phyloP scores from a whole-genome alignment of 2,113 vertebrate genomes.

The Nannobrachium achirus region DNA sequence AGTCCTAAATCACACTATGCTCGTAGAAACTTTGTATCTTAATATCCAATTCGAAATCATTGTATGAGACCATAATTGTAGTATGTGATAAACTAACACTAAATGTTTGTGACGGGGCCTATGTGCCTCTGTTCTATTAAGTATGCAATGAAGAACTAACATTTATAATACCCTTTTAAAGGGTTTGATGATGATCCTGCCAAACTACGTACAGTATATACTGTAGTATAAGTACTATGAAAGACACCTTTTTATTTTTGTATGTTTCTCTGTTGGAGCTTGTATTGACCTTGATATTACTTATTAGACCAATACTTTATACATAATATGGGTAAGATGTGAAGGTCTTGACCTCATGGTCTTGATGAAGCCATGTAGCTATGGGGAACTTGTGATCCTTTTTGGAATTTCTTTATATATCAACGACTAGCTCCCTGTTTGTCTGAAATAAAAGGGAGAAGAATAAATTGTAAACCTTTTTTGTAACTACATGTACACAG shows the following conservation, averaged over 20 bases:
- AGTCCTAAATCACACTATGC: background rate
- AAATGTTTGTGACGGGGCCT: constrained; percentile 4
- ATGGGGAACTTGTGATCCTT: constrained; percentile 8
- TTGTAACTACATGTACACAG: background rate
- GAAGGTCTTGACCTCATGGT: constrained; percentile 36
- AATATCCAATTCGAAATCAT: constrained; percentile 9
- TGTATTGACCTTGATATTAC: constrained; percentile 40
- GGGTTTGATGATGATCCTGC: constrained; percentile 43
- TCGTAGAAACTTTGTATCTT: constrained; percentile 5
- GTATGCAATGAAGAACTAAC: constrained; percentile 56
- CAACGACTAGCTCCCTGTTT: background rate
- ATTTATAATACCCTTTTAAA: constrained; percentile 27
- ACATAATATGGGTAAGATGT: constrained; percentile 43
- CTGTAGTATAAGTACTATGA: constrained; percentile 47
- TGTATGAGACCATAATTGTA: constrained; percentile 38
- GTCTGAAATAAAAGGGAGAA: background rate
- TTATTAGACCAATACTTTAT: constrained; percentile 7
- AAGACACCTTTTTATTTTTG: constrained; percentile 10
- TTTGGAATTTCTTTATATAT: background rate
- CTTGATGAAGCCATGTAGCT: constrained; percentile 36
- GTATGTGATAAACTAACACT: constrained; percentile 49
- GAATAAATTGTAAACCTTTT: constrained; percentile 19
- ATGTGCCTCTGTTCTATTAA: constrained; percentile 28
- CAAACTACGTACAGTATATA: constrained; percentile 21
- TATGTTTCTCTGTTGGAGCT: background rate